Percentiles rank a stretch among this genome's conserved stretches.
These are phyloP conservation scores for Muschampia plurimacula DNA, from an alignment of 2,888 invertebrate species.

Conservation along the genomic window DNA sequence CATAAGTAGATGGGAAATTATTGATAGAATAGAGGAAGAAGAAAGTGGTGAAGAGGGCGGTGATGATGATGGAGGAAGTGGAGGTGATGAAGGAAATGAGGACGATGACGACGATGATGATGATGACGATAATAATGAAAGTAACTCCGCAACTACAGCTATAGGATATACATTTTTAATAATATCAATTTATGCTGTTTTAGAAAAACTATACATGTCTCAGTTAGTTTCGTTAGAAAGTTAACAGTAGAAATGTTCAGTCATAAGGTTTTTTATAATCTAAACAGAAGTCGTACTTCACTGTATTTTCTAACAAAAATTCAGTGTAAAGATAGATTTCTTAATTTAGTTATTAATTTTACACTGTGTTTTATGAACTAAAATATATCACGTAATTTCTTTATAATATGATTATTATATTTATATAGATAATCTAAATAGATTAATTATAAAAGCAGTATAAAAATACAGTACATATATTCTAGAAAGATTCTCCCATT, in stretches of 20 bases:
- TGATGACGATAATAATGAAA: conserved; percentile 44
- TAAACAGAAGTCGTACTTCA: conserved; percentile 25
- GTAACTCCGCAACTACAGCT: conserved; percentile 63
- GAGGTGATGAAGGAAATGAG: conserved; percentile 40
- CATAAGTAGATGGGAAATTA: conserved; percentile 59
- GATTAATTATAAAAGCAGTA: neutral
- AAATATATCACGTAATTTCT: neutral
- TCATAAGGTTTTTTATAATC: neutral
- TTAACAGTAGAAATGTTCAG: conserved; percentile 49
- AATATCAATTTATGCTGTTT: conserved; percentile 57
- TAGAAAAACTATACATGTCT: conserved; percentile 60
- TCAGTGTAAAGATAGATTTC: conserved; percentile 34
- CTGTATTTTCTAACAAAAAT: conserved; percentile 44
- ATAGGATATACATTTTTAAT: conserved; percentile 68
- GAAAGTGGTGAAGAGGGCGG: conserved; percentile 42
- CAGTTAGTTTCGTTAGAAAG: conserved; percentile 57
- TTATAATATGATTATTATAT: too few species aligned
- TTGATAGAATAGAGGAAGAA: conserved; percentile 41
- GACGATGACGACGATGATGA: conserved; percentile 42
- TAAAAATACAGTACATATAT: neutral
- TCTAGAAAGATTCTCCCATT: neutral
- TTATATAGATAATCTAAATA: neutral
- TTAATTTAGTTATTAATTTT: neutral
- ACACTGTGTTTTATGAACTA: conserved; percentile 14
- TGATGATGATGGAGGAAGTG: conserved; percentile 35